Conservation (phyloP, 1,140 invertebrate species). For the Apolygus lucorum region DNA sequence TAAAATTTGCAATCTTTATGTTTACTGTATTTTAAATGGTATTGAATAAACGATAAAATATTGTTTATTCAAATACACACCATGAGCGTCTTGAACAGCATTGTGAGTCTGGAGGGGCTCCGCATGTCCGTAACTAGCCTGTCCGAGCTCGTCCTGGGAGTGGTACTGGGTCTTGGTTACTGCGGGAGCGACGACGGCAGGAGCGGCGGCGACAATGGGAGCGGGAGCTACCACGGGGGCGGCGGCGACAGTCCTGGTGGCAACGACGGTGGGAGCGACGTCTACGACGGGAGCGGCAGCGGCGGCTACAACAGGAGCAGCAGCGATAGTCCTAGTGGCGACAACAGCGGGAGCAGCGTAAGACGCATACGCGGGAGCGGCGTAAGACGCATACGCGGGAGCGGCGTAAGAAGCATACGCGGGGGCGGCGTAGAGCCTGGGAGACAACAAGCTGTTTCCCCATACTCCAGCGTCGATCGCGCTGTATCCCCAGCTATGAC, state of each 20-base stretch:
- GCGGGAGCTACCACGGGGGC: constrained; percentile 24
- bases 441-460: constrained; percentile 38
- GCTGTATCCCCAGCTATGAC: constrained; percentile 28
- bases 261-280: constrained; percentile 21
- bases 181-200: constrained; percentile 34
- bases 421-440: constrained; percentile 30
- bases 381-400: constrained; percentile 24
- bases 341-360: constrained; percentile 2
- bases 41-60: no score
- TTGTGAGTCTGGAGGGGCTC: constrained; percentile 47
- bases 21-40: no score
- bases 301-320: constrained; percentile 23
- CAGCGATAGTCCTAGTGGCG: neutral
- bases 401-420: constrained; percentile 31
- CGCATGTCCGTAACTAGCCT: constrained; percentile 47
- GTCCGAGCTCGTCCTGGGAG: constrained; percentile 48
- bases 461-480: constrained; percentile 28
- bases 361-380: constrained; percentile 10
- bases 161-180: constrained; percentile 44
- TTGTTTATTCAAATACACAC: neutral
- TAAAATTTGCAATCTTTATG: constrained; percentile 44
- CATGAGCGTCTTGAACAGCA: constrained; percentile 39
- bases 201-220: constrained; percentile 27
- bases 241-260: constrained; percentile 13
- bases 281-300: constrained; percentile 25